Evolutionary conservation across 2,888 invertebrate species (phyloP).

Genomic region (Synergus gifuensis): DNA sequence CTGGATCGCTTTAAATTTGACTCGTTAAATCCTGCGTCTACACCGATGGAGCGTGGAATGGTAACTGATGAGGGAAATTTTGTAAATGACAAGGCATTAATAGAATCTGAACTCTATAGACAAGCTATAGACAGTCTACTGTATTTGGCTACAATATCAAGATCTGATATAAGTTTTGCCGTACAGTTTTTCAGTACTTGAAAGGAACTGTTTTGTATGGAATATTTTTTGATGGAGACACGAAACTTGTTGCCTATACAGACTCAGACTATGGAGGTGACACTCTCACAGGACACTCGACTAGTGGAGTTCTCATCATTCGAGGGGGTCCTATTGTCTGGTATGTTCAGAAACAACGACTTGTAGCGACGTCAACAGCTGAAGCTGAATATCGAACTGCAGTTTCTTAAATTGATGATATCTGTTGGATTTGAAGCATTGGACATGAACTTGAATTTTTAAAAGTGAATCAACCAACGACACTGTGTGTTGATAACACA

Average conservation of each 20-base stretch:
- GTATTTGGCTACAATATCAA: conserved; percentile 16
- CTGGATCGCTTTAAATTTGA: conserved; percentile 46
- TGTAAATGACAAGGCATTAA: too few relatives aligned
- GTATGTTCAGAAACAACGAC: conserved; percentile 42
- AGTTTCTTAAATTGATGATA: too few relatives aligned
- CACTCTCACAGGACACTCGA: conserved; percentile 54
- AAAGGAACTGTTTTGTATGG: conserved; percentile 52
- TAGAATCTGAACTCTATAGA: too few relatives aligned
- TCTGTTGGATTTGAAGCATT: too few relatives aligned
- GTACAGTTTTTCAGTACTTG: conserved; percentile 58
- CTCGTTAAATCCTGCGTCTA: conserved; percentile 51
- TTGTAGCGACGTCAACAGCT: too few relatives aligned
- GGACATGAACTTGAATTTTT: conserved; percentile 56
- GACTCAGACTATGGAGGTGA: conserved; percentile 57
- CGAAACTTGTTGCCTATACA: conserved; percentile 49
- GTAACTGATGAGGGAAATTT: conserved; percentile 52
- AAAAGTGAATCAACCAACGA: conserved; percentile 66
- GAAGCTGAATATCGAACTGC: too few relatives aligned
- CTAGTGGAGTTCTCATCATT: conserved; percentile 60
- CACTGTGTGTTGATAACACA: conserved; percentile 48
- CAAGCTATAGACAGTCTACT: conserved; percentile 54
- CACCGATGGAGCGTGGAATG: too few relatives aligned
- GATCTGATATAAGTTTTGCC: conserved; percentile 56
- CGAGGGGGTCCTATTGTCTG: conserved; percentile 63
- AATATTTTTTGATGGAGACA: conserved; percentile 58